Conservation (phyloP, 2,888 invertebrate genomes). For the Nezara viridula region DNA sequence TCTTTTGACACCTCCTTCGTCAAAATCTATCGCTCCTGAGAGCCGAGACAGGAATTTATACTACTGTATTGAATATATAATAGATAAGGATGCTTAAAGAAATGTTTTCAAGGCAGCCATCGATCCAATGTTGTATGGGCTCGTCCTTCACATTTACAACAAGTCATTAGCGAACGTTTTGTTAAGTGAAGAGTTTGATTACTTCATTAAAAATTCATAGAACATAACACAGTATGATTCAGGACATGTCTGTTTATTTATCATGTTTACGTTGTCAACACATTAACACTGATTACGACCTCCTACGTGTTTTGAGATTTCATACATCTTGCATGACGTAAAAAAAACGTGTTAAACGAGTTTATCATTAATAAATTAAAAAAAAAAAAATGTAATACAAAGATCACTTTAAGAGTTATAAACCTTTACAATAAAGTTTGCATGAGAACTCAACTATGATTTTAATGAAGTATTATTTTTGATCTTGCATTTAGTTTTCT, state of each 20-base stretch:
- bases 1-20: too few relatives aligned
- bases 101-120: not conserved
- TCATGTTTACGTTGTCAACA: constrained; percentile 25
- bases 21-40: too few relatives aligned
- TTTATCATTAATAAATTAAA: not conserved
- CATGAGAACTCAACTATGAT: too few relatives aligned
- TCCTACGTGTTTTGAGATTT: not conserved
- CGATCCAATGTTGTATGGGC: not conserved
- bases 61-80: too few relatives aligned
- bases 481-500: too few relatives aligned
- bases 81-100: not conserved
- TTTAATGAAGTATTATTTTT: too few relatives aligned
- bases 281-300: not conserved
- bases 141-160: constrained; percentile 28
- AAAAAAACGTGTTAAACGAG: not conserved
- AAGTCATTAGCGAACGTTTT: constrained; percentile 29
- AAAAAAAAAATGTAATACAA: too few relatives aligned
- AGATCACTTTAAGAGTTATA: too few relatives aligned
- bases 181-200: constrained; percentile 34
- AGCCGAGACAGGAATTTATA: too few relatives aligned
- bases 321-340: not conserved
- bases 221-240: not conserved
- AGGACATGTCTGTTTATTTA: not conserved
- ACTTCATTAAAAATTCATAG: constrained; percentile 28
- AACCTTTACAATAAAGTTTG: too few relatives aligned